Base-by-base conservation (phyloP, 92 coral and sea anemone species). In the Paramuricea clavata region DNA sequence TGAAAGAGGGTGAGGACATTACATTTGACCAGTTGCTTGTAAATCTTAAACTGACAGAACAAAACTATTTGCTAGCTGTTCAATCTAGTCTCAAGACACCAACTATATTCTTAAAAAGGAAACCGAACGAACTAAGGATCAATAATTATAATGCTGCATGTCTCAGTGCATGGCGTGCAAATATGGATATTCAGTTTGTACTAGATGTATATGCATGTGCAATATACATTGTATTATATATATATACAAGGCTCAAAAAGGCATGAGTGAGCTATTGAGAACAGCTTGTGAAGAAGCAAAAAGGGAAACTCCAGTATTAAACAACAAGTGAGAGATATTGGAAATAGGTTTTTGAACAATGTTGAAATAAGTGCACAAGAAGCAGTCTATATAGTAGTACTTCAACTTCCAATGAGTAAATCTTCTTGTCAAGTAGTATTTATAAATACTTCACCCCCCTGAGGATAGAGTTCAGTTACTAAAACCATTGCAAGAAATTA, bases 201-300 rank as follows among this genome's bases (percentile, higher is more conserved):
- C 76, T 83, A 12, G 88, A 88, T 82, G 91, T 88, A 31, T 82
- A 88, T 88, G 83, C 91, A 22, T 83, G 92, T 88, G 88, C 92
- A 42, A 76, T 88, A 87, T 74, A 74, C 34, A 62, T 62, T 62
- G 70, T 62, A 27, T 62, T 35, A 21, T 88, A 74, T 82, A 82
- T n/a, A n/a, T 82, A 19, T 74, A 78, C 16, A 88, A 88, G 27
- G 91, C 91, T 11, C 82, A 87, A 44, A 81, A 69, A 49, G 89
- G 92, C 54, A 89, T 78, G 89, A 84, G 89, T 89, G 86, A 89
- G 21, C 80, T 89, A 23, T 42, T 84, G 13, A 49, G 92, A 41
- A 81, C 30, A 0, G 91, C 91, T 33, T 87, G 87, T 43, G 91
- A 34, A 35, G 86, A 89, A 81, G 91, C 87, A 49, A 82, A 67